phyloP scores from a whole-genome alignment of 2,113 vertebrate genomes.

The Rhinoderma darwinii region DNA sequence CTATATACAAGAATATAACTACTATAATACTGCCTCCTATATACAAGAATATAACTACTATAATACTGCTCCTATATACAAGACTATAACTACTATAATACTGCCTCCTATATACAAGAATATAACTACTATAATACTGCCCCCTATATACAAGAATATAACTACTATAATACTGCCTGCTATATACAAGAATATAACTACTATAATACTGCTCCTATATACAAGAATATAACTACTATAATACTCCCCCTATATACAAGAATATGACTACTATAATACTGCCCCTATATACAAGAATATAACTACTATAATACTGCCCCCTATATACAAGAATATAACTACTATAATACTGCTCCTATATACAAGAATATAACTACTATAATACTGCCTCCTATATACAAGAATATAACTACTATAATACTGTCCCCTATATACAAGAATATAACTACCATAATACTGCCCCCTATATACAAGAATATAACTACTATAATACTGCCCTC shows the following conservation, averaged over 20 bases:
- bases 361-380: conserved; percentile 2
- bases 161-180: not conserved
- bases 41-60: not conserved
- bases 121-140: not conserved
- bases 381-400: not conserved
- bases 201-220: not conserved
- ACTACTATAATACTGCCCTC: conserved; percentile 7
- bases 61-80: not conserved
- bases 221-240: conserved; percentile 3
- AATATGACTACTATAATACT: not conserved
- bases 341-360: not conserved
- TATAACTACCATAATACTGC: not conserved
- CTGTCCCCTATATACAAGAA: not conserved
- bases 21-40: not conserved
- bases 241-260: not conserved
- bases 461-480: not conserved
- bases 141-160: not conserved
- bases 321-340: not conserved
- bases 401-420: not conserved
- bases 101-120: not conserved
- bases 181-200: conserved; percentile 8
- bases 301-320: not conserved
- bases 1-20: not conserved
- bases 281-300: not conserved
- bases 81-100: conserved; percentile 4